These are phyloP conservation scores for Brachymystax lenok DNA, from an alignment of 2,797 vertebrate genomes.

Conservation along the genomic window DNA sequence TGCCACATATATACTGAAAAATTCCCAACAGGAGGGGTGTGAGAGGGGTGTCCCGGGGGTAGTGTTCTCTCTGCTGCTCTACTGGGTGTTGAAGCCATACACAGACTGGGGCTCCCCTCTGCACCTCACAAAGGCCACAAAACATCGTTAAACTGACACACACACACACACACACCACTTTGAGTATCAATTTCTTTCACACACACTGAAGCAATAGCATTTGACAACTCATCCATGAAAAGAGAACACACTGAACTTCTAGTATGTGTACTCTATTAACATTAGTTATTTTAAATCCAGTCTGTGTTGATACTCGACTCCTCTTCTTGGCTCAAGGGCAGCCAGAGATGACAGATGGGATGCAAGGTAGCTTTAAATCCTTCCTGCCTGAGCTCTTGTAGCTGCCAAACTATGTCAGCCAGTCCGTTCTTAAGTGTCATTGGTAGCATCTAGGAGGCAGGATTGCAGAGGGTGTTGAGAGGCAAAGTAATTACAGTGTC, in stretches of 20 bases:
- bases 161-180: not conserved
- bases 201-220: not conserved
- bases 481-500: not conserved
- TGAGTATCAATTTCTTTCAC: not conserved
- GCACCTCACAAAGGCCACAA: slow-evolving; percentile 71
- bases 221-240: not conserved
- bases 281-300: too few species aligned
- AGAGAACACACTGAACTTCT: not conserved
- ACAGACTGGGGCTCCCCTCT: slow-evolving; percentile 38
- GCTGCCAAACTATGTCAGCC: not conserved
- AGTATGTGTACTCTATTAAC: not conserved
- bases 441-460: not conserved
- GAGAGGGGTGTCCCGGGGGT: slow-evolving; percentile 16
- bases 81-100: slow-evolving; percentile 35
- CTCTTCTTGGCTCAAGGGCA: too few species aligned
- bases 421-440: not conserved
- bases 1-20: too few species aligned
- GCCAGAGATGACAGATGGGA: too few species aligned
- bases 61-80: slow-evolving; percentile 36
- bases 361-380: not conserved
- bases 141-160: slow-evolving; percentile 66
- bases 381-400: too few species aligned
- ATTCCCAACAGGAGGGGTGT: not conserved
- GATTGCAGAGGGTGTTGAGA: not conserved
- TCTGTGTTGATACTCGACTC: too few species aligned